Percentiles rank a stretch among this genome's conserved stretches.
These are phyloP conservation scores for Gambusia holbrooki DNA, from an alignment of 2,113 vertebrate genomes.

Conservation along the genomic window DNA sequence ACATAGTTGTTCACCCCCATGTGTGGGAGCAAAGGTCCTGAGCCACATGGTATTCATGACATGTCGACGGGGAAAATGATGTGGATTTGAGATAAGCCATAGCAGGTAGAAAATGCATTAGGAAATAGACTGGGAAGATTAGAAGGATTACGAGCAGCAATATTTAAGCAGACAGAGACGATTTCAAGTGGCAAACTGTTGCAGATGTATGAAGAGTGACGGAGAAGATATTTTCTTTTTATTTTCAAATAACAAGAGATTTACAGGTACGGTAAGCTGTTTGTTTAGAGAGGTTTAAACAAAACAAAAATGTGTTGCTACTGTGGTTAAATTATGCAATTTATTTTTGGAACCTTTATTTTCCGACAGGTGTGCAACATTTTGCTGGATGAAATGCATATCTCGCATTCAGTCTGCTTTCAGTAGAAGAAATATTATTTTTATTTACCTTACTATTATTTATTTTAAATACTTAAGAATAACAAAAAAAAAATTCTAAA, in stretches of 20 bases:
- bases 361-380: neutral
- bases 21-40: conserved; percentile 68
- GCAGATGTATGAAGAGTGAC: neutral
- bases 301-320: neutral
- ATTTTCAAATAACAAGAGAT: conserved; percentile 11
- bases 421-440: too few relatives aligned
- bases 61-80: conserved; percentile 28
- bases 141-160: conserved; percentile 56
- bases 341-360: neutral
- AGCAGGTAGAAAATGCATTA: conserved; percentile 35
- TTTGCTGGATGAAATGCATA: neutral
- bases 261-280: conserved; percentile 51
- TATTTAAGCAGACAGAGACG: conserved; percentile 63
- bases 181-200: neutral
- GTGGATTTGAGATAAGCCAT: conserved; percentile 24
- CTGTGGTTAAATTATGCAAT: neutral
- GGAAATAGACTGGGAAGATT: conserved; percentile 61
- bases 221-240: conserved; percentile 12
- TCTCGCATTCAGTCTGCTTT: neutral
- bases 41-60: conserved; percentile 4
- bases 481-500: neutral
- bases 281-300: neutral
- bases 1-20: conserved; percentile 4
- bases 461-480: too few relatives aligned
- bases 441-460: too few relatives aligned